phyloP scores from a whole-genome alignment of 2,888 invertebrate genomes.

The Drosophila meridiana region DNA sequence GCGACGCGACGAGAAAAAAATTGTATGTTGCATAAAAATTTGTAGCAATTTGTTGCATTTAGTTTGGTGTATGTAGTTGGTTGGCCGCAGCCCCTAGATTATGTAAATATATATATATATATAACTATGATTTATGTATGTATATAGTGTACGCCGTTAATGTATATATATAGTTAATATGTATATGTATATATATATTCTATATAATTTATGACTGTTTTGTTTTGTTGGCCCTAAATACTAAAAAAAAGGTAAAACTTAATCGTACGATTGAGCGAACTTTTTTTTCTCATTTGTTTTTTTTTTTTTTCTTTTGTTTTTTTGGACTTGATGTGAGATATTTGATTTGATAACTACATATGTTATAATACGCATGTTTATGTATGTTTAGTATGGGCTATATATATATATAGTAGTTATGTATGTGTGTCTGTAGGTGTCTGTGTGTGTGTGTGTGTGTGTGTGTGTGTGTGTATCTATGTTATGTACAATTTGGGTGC shows the following conservation, averaged over 20 bases:
- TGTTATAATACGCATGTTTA: slow-evolving; percentile 26
- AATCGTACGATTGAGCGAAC: slow-evolving; percentile 67
- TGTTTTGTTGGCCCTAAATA: slow-evolving; percentile 30
- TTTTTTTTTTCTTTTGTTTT: slow-evolving; percentile 18
- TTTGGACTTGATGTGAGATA: slow-evolving; percentile 56
- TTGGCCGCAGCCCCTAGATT: slow-evolving; percentile 69
- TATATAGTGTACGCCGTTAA: slow-evolving; percentile 27
- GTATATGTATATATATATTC: slow-evolving; percentile 32
- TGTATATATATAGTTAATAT: slow-evolving; percentile 44
- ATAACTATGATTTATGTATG: slow-evolving; percentile 48
- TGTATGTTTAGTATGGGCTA: slow-evolving; percentile 23
- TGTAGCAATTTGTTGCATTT: slow-evolving; percentile 77
- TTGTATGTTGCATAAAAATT: slow-evolving; percentile 65
- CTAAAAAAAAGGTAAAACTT: slow-evolving; percentile 67
- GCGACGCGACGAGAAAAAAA: slow-evolving; percentile 62
- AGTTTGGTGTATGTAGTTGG: slow-evolving; percentile 76
- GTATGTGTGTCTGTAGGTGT: slow-evolving; percentile 19
- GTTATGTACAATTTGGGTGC: slow-evolving; percentile 70
- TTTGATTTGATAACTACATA: slow-evolving; percentile 38
- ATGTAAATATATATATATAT: slow-evolving; percentile 21
- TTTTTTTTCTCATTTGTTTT: slow-evolving; percentile 11
- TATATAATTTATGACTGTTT: slow-evolving; percentile 50
- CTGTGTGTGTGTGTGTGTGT: slow-evolving; percentile 17
- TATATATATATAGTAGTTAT: slow-evolving; percentile 15
- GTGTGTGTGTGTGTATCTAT: slow-evolving; percentile 40